phyloP scores from a whole-genome alignment of 2,113 vertebrate species.

The Canis aureus region DNA sequence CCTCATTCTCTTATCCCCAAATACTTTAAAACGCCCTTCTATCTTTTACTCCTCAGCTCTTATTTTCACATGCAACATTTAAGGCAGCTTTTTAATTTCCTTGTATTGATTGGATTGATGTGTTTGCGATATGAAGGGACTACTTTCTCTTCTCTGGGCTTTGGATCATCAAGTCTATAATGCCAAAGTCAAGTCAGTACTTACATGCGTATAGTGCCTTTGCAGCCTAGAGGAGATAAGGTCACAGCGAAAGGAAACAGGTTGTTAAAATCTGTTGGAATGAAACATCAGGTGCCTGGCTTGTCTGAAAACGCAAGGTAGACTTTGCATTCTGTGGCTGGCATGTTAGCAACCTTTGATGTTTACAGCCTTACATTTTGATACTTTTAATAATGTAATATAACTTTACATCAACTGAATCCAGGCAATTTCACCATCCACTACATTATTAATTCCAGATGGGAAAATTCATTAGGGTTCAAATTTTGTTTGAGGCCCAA shows the following conservation, averaged over 20 bases:
- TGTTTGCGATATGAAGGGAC: background rate
- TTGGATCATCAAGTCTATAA: background rate
- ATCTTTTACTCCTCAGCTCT: background rate
- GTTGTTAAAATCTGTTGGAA: slow-evolving; percentile 3
- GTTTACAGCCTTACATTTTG: slow-evolving; percentile 28
- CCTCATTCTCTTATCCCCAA: background rate
- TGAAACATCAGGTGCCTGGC: background rate
- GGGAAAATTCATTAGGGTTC: slow-evolving; percentile 82
- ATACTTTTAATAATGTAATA: slow-evolving; percentile 50
- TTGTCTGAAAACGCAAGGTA: background rate
- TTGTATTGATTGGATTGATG: background rate
- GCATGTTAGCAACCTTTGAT: background rate
- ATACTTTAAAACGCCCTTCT: background rate
- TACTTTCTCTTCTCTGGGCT: background rate
- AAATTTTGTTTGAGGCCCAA: slow-evolving; percentile 84
- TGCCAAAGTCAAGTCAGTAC: too few relatives aligned
- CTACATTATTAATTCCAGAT: slow-evolving; percentile 52
- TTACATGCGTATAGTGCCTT: background rate
- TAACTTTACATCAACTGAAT: slow-evolving; percentile 57
- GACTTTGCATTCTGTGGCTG: background rate
- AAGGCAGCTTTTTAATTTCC: background rate
- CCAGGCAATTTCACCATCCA: background rate
- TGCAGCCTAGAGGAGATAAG: background rate
- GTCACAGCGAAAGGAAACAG: background rate
- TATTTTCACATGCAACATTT: background rate